These are phyloP conservation scores for Forbesichthys papilliferus DNA, from an alignment of 2,113 vertebrate species.

Conservation along the genomic window DNA sequence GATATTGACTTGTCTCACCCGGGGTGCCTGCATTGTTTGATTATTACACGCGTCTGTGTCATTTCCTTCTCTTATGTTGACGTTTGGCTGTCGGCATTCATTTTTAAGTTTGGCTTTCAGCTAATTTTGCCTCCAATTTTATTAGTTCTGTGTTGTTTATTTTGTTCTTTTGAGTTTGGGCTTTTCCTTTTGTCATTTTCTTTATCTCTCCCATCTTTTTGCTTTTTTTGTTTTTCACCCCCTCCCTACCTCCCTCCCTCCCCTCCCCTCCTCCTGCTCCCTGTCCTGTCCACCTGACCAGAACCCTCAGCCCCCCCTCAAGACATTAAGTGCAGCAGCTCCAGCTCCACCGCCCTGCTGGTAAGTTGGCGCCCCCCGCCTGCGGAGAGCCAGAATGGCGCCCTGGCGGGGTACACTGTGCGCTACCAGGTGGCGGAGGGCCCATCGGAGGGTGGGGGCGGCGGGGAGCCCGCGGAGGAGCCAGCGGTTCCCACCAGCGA, in stretches of 20 bases:
- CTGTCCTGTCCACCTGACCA: slow-evolving; percentile 79
- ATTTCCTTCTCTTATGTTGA: slow-evolving; percentile 53
- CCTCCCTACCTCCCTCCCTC: slow-evolving; percentile 38
- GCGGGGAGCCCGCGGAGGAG: slow-evolving; percentile 81
- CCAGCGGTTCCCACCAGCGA: slow-evolving; percentile 80
- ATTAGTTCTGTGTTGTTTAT: slow-evolving; percentile 45
- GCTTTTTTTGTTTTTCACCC: slow-evolving; percentile 77
- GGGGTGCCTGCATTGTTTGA: slow-evolving; percentile 55
- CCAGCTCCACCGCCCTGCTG: slow-evolving; percentile 95
- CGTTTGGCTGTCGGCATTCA: slow-evolving; percentile 59
- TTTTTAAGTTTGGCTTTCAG: slow-evolving; percentile 34
- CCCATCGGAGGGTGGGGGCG: slow-evolving; percentile 80
- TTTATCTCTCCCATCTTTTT: slow-evolving; percentile 96
- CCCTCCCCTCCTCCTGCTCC: slow-evolving; percentile 51
- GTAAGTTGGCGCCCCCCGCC: slow-evolving; percentile 98
- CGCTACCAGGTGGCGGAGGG: slow-evolving; percentile 86
- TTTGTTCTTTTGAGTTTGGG: slow-evolving; percentile 74
- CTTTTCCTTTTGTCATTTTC: slow-evolving; percentile 89
- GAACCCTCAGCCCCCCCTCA: slow-evolving; percentile 98
- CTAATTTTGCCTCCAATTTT: slow-evolving; percentile 30
- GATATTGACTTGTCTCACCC: background rate
- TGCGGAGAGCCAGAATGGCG: slow-evolving; percentile 90
- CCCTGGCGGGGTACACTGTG: slow-evolving; percentile 92
- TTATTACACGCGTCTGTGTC: slow-evolving; percentile 64
- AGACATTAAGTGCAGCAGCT: slow-evolving; percentile 95